Conservation (phyloP, 2,113 vertebrate genomes). For the Recurvirostra avosetta region DNA sequence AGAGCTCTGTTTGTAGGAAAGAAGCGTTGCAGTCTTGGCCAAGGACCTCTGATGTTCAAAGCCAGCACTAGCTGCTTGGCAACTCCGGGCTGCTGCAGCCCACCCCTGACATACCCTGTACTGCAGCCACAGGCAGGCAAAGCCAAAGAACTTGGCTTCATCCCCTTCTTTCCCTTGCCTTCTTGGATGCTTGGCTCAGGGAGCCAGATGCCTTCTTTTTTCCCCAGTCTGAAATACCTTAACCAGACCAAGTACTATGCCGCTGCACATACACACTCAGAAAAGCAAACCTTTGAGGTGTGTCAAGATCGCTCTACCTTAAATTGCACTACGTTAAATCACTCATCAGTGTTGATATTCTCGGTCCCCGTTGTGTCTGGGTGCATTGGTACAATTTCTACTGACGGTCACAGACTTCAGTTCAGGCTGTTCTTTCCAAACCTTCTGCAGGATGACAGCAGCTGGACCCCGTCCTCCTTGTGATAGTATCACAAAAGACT, state of each 20-base stretch:
- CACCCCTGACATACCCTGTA: too few species aligned
- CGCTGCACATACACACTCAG: background rate
- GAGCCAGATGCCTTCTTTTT: background rate
- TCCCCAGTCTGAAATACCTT: background rate
- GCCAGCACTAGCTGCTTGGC: background rate
- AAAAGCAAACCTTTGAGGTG: background rate
- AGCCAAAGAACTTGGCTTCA: background rate
- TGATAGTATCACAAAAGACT: background rate
- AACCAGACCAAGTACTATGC: background rate
- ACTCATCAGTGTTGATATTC: background rate
- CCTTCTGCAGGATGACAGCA: background rate
- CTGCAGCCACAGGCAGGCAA: background rate
- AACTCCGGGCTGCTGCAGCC: background rate
- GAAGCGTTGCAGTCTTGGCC: background rate
- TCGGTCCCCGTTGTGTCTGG: background rate
- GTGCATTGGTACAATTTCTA: background rate
- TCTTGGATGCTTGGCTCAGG: background rate
- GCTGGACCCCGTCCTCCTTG: background rate
- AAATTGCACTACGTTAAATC: background rate
- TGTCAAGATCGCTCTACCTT: background rate
- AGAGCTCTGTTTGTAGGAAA: background rate
- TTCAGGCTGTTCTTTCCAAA: background rate
- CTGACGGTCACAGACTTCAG: background rate
- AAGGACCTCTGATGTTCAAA: background rate
- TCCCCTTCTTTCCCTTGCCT: background rate